Conservation (phyloP, 2,888 invertebrate species). For the Pecten maximus region DNA sequence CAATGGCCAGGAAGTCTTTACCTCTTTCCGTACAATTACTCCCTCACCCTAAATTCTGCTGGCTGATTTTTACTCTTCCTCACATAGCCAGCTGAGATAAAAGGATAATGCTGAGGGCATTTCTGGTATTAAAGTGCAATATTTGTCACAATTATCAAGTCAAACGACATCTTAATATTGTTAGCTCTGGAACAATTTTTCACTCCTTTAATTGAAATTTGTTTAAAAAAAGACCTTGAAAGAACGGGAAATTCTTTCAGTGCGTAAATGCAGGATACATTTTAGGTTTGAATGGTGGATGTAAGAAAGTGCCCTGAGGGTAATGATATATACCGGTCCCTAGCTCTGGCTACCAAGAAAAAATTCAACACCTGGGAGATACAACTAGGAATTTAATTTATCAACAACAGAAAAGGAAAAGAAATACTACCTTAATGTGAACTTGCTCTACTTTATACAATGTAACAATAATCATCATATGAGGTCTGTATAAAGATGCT, state of each 20-base stretch:
- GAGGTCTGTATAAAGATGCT: too few relatives aligned
- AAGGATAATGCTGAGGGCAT: neutral
- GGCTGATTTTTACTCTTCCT: neutral
- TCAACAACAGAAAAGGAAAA: neutral
- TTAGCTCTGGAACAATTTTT: neutral
- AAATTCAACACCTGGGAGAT: neutral
- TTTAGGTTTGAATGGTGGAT: neutral
- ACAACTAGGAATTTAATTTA: neutral
- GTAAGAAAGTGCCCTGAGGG: neutral
- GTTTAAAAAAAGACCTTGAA: constrained; percentile 3
- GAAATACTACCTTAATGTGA: neutral
- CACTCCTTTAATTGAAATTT: constrained; percentile 13
- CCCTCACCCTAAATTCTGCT: neutral
- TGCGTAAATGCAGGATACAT: neutral
- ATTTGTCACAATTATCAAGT: neutral
- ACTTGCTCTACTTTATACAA: neutral
- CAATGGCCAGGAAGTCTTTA: constrained; percentile 11
- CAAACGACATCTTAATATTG: neutral
- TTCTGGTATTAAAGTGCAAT: neutral
- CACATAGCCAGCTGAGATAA: neutral
- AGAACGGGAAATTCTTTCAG: constrained; percentile 17
- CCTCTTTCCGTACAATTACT: neutral
- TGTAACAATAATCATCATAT: too few relatives aligned
- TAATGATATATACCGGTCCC: neutral
- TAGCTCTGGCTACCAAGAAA: neutral